Conservation (phyloP, 2,888 invertebrate species). For the Zele albiditarsus region DNA sequence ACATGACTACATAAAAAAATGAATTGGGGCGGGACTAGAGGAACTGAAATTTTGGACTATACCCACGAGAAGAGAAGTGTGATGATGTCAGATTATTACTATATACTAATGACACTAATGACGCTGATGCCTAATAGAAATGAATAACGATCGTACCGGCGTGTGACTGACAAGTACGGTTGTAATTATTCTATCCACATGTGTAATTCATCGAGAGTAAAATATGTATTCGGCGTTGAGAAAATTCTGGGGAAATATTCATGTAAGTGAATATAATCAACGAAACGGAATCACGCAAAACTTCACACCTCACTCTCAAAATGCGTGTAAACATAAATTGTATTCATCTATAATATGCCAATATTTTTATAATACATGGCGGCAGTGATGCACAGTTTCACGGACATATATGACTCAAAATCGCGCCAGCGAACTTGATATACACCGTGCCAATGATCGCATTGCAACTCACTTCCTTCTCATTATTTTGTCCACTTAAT, state of each 20-base stretch:
- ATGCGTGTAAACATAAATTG: too few relatives aligned
- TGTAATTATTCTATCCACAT: not conserved
- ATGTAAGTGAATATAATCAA: too few relatives aligned
- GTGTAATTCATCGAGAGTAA: not conserved
- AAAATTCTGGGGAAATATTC: not conserved
- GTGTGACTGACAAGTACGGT: not conserved
- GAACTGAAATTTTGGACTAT: not conserved
- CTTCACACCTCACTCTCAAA: too few relatives aligned
- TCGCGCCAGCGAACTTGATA: constrained; percentile 52
- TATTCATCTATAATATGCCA: too few relatives aligned
- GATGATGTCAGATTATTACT: constrained; percentile 31
- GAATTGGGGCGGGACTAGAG: constrained; percentile 41
- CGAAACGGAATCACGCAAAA: too few relatives aligned
- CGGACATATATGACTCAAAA: constrained; percentile 32
- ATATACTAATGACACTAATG: constrained; percentile 31
- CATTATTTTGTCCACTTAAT: constrained; percentile 62
- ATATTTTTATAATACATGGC: not conserved
- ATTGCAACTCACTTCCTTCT: constrained; percentile 58
- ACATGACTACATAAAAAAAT: constrained; percentile 7
- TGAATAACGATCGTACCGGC: constrained; percentile 32
- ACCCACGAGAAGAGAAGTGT: not conserved
- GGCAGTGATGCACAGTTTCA: not conserved
- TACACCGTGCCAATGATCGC: constrained; percentile 57
- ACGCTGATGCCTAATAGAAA: constrained; percentile 38
- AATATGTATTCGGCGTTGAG: not conserved